Conservation (phyloP, 2,888 invertebrate species). For the Drosophila pseudotalamancana region DNA sequence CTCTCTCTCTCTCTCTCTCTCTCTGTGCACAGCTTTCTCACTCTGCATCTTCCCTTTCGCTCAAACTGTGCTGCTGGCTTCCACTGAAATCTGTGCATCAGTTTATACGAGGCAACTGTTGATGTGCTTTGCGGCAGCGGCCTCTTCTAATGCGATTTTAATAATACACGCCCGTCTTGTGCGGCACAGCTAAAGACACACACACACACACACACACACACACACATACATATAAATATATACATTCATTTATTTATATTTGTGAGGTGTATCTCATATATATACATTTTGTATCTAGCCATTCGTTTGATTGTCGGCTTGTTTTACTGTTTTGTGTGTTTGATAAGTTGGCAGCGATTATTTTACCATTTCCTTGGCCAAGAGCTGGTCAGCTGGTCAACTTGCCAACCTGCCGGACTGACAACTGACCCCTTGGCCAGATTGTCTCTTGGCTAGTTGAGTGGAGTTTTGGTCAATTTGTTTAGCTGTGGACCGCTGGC, state of each 20-base stretch:
- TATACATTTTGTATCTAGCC: constrained; percentile 38
- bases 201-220: not conserved
- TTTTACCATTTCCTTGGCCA: constrained; percentile 70
- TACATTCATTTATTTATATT: not conserved
- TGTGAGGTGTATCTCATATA: not conserved
- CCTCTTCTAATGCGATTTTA: constrained; percentile 84
- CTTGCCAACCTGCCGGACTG: too few species aligned
- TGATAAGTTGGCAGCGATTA: constrained; percentile 77
- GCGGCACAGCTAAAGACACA: constrained; percentile 27
- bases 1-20: constrained; percentile 4
- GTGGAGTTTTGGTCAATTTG: constrained; percentile 58
- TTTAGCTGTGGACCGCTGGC: constrained; percentile 36
- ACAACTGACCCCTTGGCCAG: constrained; percentile 36
- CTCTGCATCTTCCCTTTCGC: constrained; percentile 2
- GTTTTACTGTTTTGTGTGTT: constrained; percentile 72
- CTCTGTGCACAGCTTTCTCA: not conserved
- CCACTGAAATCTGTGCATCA: constrained; percentile 36
- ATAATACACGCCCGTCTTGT: constrained; percentile 83
- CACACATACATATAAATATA: constrained; percentile 1
- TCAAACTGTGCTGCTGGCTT: not conserved
- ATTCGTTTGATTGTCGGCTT: constrained; percentile 48
- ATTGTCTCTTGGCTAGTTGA: constrained; percentile 36
- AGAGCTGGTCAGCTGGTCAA: constrained; percentile 19
- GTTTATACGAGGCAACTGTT: constrained; percentile 65
- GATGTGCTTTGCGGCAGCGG: constrained; percentile 57